phyloP scores from a whole-genome alignment of 2,888 invertebrate species.

The Drosophila buzzatii region DNA sequence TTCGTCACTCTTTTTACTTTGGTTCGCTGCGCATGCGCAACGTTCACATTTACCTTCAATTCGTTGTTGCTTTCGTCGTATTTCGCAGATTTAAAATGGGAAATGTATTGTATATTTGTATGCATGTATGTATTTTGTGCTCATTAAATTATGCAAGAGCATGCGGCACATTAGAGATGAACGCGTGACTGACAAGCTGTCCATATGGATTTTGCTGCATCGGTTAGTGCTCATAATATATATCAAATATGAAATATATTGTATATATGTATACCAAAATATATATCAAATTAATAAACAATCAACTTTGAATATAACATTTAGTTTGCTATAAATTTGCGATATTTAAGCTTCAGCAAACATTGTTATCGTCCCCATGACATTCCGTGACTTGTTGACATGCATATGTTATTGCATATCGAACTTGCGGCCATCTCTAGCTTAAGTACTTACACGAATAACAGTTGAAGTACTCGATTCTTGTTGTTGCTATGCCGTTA shows the following conservation, averaged over 20 bases:
- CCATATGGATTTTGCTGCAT: background rate
- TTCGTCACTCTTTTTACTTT: conserved; percentile 12
- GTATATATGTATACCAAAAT: background rate
- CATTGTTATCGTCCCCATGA: background rate
- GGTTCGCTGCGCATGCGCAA: conserved; percentile 63
- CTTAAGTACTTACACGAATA: conserved; percentile 1
- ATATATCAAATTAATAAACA: background rate
- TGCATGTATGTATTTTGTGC: background rate
- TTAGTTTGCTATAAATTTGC: background rate
- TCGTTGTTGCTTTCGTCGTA: conserved; percentile 14
- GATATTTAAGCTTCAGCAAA: background rate
- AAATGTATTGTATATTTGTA: background rate
- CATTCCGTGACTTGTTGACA: background rate
- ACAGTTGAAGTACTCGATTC: conserved; percentile 25
- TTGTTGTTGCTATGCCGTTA: conserved; percentile 9
- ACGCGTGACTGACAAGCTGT: background rate
- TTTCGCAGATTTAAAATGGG: conserved; percentile 34
- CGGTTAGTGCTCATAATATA: background rate
- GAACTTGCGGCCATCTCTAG: conserved; percentile 2
- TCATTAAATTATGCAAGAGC: conserved; percentile 53
- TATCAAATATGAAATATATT: background rate
- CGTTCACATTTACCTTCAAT: conserved; percentile 67
- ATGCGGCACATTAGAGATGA: conserved; percentile 17
- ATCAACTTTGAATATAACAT: background rate
- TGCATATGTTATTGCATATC: background rate